phyloP scores from a whole-genome alignment of 2,888 invertebrate genomes.

The Drosophila recens region DNA sequence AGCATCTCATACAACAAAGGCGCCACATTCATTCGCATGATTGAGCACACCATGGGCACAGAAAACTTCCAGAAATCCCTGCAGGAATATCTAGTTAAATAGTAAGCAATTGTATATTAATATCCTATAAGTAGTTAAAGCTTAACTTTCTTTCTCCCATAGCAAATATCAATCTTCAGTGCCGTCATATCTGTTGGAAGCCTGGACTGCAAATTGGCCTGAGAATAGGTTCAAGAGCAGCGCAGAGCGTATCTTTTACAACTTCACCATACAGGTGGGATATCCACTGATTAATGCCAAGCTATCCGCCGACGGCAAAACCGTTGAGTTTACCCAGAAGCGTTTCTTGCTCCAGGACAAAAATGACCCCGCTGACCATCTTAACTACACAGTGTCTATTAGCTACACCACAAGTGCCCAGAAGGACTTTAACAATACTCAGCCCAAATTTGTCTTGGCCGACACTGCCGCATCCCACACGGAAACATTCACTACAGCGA shows the following conservation, averaged over 20 bases:
- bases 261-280: constrained; percentile 89
- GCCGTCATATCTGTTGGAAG: constrained; percentile 86
- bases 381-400: constrained; percentile 82
- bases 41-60: constrained; percentile 88
- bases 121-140: neutral
- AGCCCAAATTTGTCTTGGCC: constrained; percentile 71
- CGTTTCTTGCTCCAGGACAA: constrained; percentile 79
- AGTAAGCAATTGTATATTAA: constrained; percentile 63
- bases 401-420: constrained; percentile 76
- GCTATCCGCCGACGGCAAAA: constrained; percentile 42
- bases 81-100: constrained; percentile 86
- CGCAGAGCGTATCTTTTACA: constrained; percentile 81
- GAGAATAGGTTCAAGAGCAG: constrained; percentile 72
- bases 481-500: constrained; percentile 3
- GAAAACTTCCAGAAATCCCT: constrained; percentile 87
- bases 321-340: constrained; percentile 73
- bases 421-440: constrained; percentile 66
- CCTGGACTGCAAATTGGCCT: constrained; percentile 84
- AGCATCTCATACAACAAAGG: constrained; percentile 90
- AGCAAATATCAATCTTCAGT: constrained; percentile 81
- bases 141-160: neutral
- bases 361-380: constrained; percentile 52
- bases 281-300: constrained; percentile 88
- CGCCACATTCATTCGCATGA: constrained; percentile 89
- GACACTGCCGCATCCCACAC: accelerated